Base-by-base conservation (phyloP, 2,113 vertebrate genomes). In the Daboia siamensis region DNA sequence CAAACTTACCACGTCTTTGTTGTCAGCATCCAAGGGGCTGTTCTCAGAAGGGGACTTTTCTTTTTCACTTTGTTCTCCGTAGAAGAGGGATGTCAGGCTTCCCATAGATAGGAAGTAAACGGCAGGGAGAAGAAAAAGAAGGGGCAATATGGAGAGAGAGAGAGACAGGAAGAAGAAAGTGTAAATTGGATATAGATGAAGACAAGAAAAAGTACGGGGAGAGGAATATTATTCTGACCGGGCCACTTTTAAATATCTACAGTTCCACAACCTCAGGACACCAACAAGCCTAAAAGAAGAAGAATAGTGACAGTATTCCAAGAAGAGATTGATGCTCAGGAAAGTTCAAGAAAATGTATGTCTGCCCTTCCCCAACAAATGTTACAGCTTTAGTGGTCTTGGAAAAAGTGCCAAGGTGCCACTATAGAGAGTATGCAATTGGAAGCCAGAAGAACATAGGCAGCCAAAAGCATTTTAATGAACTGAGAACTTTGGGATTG, bases 21-120 rank as follows among this genome's bases (percentile, higher is more conserved):
- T 98, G 57, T 99, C 98, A 0, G 96, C 96, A 86, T 99, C 99
- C 56, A 98, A 96, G 9, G 98, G 98, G 92, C 98, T 99, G 95
- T 97, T 97, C 95, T 99, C 99, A 0, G 98, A 99, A 0, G 99
- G 99, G 3, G 99, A 99, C 24, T 99, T 99, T 97, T 99, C 98
- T 93, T 99, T 99, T 96, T 99, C 99, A 0, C 98, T 99, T 64
- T 98, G 98, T 95, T 99, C 99, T 93, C 99, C 99, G 0, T 99
- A 99, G 97, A 99, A 99, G 94, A 99, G 97, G 0, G 99, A 99
- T 0, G 99, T 99, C 95, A 99, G 96, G 96, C 99, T 99, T 96
- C 48, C 56, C 51, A n/a, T 74, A 74, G 54, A 87, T 88, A 11
- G 74, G 56, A 80, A 92, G 44, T 48, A 0, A 0, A 12, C 93